Percentiles rank a stretch among this genome's conserved stretches.
phyloP scores from a whole-genome alignment of 2,797 vertebrate genomes.

The Poeciliopsis turneri region DNA sequence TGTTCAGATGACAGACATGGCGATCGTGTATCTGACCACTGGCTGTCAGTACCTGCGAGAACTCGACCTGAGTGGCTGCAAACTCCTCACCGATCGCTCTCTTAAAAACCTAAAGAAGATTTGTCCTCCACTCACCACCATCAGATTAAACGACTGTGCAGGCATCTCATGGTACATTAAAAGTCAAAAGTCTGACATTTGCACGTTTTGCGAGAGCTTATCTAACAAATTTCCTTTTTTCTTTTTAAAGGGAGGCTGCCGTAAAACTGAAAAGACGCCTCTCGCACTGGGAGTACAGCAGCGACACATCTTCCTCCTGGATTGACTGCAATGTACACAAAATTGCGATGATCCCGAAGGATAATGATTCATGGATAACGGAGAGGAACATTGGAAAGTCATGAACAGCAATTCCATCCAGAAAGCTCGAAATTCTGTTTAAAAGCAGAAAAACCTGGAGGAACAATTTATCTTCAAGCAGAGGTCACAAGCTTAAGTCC shows the following conservation, averaged over 20 bases:
- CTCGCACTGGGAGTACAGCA: constrained; percentile 77
- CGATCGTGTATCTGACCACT: constrained; percentile 78
- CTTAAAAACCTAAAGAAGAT: constrained; percentile 73
- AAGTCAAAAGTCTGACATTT: constrained; percentile 24
- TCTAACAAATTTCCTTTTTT: constrained; percentile 26
- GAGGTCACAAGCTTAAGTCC: not conserved
- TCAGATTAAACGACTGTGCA: constrained; percentile 82
- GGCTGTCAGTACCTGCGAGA: constrained; percentile 80
- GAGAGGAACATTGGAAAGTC: constrained; percentile 13
- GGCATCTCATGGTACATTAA: constrained; percentile 80
- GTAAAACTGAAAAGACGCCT: constrained; percentile 72
- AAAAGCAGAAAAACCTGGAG: not conserved
- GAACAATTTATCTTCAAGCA: not conserved
- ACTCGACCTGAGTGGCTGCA: constrained; percentile 84
- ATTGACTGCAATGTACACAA: constrained; percentile 62
- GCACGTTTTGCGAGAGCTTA: not conserved
- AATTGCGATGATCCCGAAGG: constrained; percentile 22
- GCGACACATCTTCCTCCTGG: constrained; percentile 72
- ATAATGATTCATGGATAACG: constrained; percentile 23
- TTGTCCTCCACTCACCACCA: constrained; percentile 78
- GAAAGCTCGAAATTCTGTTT: not conserved
- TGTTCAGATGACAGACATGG: constrained; percentile 82
- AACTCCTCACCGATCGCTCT: constrained; percentile 80
- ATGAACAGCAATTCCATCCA: constrained; percentile 15
- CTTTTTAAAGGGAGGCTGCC: constrained; percentile 74